Evolutionary conservation across 2,888 invertebrate genomes (phyloP).

Genomic region (Lymantria monacha): DNA sequence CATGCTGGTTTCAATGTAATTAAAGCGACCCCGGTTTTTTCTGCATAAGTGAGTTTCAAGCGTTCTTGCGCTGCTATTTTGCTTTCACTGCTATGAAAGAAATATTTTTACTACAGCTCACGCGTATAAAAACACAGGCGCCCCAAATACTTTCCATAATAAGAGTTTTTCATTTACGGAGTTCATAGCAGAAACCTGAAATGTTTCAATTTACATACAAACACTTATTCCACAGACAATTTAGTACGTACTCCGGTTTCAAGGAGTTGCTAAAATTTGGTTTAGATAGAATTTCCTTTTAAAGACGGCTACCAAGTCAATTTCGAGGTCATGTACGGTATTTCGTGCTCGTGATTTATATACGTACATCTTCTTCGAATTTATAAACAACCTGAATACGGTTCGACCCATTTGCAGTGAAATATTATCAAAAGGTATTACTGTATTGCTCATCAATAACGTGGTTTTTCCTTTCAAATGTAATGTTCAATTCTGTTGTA

Average conservation of each 20-base stretch:
- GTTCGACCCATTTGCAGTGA: conserved; percentile 8
- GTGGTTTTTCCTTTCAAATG: neutral
- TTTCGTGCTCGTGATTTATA: conserved; percentile 23
- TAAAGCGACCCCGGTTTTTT: conserved; percentile 66
- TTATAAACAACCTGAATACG: conserved; percentile 9
- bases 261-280: conserved; percentile 32
- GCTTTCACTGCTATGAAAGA: conserved; percentile 32
- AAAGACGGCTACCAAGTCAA: conserved; percentile 16
- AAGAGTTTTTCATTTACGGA: conserved; percentile 29
- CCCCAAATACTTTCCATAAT: conserved; percentile 18
- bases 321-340: conserved; percentile 15
- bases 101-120: conserved; percentile 35
- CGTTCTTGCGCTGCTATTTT: conserved; percentile 50
- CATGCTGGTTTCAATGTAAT: conserved; percentile 71
- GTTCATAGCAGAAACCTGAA: conserved; percentile 19
- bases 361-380: conserved; percentile 16
- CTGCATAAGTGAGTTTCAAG: conserved; percentile 65
- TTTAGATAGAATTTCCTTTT: conserved; percentile 25
- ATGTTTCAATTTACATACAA: conserved; percentile 32
- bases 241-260: conserved; percentile 24
- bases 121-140: conserved; percentile 28
- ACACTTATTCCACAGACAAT: conserved; percentile 28
- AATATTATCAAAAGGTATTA: conserved; percentile 13
- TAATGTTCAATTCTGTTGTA: too few relatives aligned
- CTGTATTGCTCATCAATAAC: neutral